Conservation (phyloP, 1,140 invertebrate genomes). For the Neotoxoptera formosana region DNA sequence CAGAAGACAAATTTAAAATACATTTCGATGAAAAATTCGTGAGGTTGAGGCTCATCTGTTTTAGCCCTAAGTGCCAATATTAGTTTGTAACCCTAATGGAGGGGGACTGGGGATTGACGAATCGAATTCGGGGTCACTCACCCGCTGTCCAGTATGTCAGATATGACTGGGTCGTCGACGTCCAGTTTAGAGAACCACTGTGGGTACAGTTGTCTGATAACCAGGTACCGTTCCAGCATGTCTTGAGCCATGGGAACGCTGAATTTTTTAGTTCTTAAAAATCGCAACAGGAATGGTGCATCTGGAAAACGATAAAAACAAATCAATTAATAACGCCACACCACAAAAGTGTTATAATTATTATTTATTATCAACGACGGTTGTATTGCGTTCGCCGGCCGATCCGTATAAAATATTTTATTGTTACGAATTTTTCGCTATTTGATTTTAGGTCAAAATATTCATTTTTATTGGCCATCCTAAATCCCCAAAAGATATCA, state of each 20-base stretch:
- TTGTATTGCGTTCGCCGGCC: no score
- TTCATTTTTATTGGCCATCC: no score
- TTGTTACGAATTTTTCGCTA: no score
- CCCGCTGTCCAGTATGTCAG: slow-evolving; percentile 81
- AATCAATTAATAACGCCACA: not conserved
- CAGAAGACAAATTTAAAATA: no score
- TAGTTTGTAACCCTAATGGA: no score
- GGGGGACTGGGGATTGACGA: not conserved
- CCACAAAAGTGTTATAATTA: not conserved
- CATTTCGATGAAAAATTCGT: no score
- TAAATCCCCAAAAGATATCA: no score
- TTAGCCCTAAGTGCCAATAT: no score
- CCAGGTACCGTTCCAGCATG: slow-evolving; percentile 84
- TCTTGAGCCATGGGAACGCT: slow-evolving; percentile 83
- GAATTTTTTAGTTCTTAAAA: slow-evolving; percentile 86
- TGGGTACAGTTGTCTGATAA: slow-evolving; percentile 80
- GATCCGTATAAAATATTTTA: no score
- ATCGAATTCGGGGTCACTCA: slow-evolving; percentile 64
- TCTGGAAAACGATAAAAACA: slow-evolving; percentile 65
- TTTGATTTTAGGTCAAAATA: no score
- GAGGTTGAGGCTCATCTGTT: no score
- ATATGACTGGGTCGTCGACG: slow-evolving; percentile 72
- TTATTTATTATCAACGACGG: no score
- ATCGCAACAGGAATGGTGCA: slow-evolving; percentile 79
- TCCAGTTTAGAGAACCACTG: slow-evolving; percentile 85